Evolutionary conservation across 2,113 vertebrate species (phyloP).

Genomic region (Tringa solitaria): DNA sequence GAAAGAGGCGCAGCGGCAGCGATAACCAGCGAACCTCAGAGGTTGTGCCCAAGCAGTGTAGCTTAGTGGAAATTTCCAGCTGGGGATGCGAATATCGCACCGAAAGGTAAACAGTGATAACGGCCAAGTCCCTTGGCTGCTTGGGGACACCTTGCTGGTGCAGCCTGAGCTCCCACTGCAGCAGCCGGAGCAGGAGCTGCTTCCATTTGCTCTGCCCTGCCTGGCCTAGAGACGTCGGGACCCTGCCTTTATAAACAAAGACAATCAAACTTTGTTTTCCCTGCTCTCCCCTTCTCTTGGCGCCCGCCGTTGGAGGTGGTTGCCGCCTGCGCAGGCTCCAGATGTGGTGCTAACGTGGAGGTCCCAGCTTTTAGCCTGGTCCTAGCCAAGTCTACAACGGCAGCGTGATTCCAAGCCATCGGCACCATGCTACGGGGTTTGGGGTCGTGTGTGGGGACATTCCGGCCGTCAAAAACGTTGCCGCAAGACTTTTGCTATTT

Average conservation of each 20-base stretch:
- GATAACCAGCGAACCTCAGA: background rate
- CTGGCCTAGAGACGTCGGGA: background rate
- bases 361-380: background rate
- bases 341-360: background rate
- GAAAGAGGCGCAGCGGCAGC: background rate
- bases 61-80: slow-evolving; percentile 38
- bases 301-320: fast-evolving
- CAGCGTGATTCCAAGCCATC: background rate
- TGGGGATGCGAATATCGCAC: background rate
- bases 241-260: background rate
- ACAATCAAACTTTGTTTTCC: background rate
- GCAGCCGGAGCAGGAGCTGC: background rate
- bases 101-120: slow-evolving; percentile 23
- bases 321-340: background rate
- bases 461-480: background rate
- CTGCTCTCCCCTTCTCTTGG: background rate
- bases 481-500: fast-evolving
- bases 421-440: fast-evolving
- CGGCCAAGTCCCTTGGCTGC: background rate
- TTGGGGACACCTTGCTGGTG: fast-evolving
- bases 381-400: fast-evolving
- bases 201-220: background rate
- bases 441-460: too few species aligned
- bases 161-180: fast-evolving
- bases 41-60: background rate